Evolutionary conservation across 1,140 invertebrate species (phyloP).

Genomic region (Nebria ingens): DNA sequence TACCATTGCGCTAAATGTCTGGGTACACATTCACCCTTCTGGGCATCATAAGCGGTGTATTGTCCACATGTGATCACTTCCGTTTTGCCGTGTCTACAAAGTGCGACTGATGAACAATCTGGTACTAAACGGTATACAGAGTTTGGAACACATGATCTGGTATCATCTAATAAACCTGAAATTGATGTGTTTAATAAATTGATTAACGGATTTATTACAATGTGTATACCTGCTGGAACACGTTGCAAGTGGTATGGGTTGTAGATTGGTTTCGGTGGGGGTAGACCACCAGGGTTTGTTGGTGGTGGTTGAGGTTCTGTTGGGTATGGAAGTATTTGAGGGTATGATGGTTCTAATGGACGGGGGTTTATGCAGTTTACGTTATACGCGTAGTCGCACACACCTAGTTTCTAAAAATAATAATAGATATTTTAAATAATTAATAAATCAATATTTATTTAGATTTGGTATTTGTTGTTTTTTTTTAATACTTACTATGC

Average conservation of each 20-base stretch:
- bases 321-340: not conserved
- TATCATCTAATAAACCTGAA: not conserved
- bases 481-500: conserved; percentile 47
- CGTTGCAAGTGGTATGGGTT: not conserved
- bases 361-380: conserved; percentile 40
- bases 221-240: not conserved
- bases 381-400: conserved; percentile 47
- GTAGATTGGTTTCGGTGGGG: not conserved
- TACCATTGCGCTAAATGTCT: not conserved
- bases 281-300: not conserved
- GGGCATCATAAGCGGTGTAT: not conserved
- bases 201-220: not conserved
- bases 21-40: not conserved
- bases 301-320: not conserved
- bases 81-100: not conserved
- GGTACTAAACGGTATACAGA: not conserved
- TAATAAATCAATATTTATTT: too few relatives aligned
- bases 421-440: too few relatives aligned
- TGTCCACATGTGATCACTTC: not conserved
- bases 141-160: not conserved
- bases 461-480: too few relatives aligned
- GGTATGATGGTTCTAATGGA: conserved; percentile 18
- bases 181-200: not conserved
- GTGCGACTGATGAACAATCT: not conserved
- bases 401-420: conserved; percentile 40